Evolutionary conservation across 2,797 vertebrate genomes (phyloP).

Genomic region (Hypotaenidia philippensis): DNA sequence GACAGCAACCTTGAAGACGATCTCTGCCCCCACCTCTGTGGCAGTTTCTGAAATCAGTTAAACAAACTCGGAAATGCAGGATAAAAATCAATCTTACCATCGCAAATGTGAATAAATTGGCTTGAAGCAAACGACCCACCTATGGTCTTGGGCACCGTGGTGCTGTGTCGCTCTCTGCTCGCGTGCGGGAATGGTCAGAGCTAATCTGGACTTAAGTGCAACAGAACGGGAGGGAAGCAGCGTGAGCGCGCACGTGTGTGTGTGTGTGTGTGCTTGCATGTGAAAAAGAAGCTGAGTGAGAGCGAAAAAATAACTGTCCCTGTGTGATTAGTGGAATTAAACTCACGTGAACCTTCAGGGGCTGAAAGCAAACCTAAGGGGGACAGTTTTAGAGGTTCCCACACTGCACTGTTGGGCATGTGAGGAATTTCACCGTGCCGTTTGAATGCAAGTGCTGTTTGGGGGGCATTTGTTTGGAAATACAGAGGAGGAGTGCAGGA

Average conservation of each 20-base stretch:
- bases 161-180: neutral
- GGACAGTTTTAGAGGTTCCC: neutral
- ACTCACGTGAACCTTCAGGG: constrained; percentile 37
- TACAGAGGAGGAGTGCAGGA: neutral
- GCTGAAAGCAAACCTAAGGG: neutral
- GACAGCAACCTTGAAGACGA: constrained; percentile 90
- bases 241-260: neutral
- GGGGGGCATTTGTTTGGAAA: constrained; percentile 14
- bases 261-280: neutral
- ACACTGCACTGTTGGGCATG: neutral
- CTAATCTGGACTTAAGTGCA: constrained; percentile 33
- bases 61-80: constrained; percentile 86
- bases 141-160: neutral
- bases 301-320: constrained; percentile 64
- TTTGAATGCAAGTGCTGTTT: neutral
- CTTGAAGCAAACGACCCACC: neutral
- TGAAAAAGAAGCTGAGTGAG: constrained; percentile 17
- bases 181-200: neutral
- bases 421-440: neutral
- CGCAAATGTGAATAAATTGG: constrained; percentile 62
- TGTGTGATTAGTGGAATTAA: constrained; percentile 46
- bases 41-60: constrained; percentile 81
- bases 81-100: constrained; percentile 81
- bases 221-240: constrained; percentile 27
- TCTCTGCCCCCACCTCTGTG: constrained; percentile 78